Conservation (phyloP, 1,140 invertebrate species). For the Teleopsis dalmanni region DNA sequence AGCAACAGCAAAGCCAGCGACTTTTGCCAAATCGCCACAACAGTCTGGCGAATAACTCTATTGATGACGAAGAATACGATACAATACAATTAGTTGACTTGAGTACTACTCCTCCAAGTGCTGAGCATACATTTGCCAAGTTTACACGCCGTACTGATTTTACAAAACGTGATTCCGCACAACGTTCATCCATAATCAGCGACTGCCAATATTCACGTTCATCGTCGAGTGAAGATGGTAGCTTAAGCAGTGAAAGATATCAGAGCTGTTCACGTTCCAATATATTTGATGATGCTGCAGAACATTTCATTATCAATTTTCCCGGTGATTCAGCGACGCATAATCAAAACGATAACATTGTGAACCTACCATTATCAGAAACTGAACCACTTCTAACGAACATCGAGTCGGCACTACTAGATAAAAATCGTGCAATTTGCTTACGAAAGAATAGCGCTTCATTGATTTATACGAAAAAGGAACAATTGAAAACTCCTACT, state of each 20-base stretch:
- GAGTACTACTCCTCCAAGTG: conserved; percentile 5
- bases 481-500: conserved; percentile 12
- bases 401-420: conserved; percentile 33
- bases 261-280: conserved; percentile 5
- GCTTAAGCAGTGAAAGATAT: background rate
- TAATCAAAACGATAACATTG: conserved; percentile 5
- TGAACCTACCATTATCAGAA: conserved; percentile 32
- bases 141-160: background rate
- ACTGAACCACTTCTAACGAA: conserved; percentile 39
- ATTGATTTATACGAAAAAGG: conserved; percentile 39
- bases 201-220: conserved; percentile 20
- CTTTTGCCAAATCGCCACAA: background rate
- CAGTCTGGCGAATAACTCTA: background rate
- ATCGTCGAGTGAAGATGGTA: conserved; percentile 24
- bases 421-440: conserved; percentile 34
- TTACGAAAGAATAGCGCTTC: conserved; percentile 40
- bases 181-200: conserved; percentile 13
- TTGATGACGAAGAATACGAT: background rate
- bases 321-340: conserved; percentile 37
- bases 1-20: conserved; percentile 6
- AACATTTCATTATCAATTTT: conserved; percentile 39
- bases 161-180: background rate
- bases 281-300: conserved; percentile 38
- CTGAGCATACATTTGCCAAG: background rate
- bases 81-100: conserved; percentile 13